Conservation (phyloP, 2,797 vertebrate genomes). For the Malacoraja senta region DNA sequence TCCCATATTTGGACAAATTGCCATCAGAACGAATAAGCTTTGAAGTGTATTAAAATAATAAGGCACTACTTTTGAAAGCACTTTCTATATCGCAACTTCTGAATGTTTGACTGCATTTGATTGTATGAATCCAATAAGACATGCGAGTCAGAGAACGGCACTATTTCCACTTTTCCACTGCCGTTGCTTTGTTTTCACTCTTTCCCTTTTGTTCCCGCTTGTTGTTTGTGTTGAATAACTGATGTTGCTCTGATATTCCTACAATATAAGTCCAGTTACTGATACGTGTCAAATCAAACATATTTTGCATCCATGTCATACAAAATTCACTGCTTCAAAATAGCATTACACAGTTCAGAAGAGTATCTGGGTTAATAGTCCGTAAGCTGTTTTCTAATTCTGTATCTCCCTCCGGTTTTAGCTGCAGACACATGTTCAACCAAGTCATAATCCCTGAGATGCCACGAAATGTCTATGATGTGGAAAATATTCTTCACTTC, state of each 20-base stretch:
- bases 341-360: background rate
- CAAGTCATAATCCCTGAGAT: background rate
- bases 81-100: slow-evolving; percentile 51
- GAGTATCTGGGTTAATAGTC: background rate
- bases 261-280: too few relatives aligned
- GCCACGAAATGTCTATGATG: background rate
- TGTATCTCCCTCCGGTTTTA: background rate
- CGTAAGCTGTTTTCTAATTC: background rate
- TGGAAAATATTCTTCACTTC: background rate
- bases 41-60: background rate
- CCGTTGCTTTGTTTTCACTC: slow-evolving; percentile 57
- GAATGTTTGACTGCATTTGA: slow-evolving; percentile 81
- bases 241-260: slow-evolving; percentile 45
- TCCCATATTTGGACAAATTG: background rate
- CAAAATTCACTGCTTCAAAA: background rate
- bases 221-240: slow-evolving; percentile 66
- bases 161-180: slow-evolving; percentile 57
- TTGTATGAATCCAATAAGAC: slow-evolving; percentile 68
- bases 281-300: background rate
- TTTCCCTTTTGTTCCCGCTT: slow-evolving; percentile 70
- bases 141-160: slow-evolving; percentile 57
- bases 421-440: background rate
- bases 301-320: background rate
- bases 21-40: background rate
- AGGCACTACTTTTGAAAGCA: background rate